A percentile compares a stretch with the other conserved stretches of the same genome.
phyloP scores from a whole-genome alignment of 2,113 vertebrate species.

The Siphamia tubifer region DNA sequence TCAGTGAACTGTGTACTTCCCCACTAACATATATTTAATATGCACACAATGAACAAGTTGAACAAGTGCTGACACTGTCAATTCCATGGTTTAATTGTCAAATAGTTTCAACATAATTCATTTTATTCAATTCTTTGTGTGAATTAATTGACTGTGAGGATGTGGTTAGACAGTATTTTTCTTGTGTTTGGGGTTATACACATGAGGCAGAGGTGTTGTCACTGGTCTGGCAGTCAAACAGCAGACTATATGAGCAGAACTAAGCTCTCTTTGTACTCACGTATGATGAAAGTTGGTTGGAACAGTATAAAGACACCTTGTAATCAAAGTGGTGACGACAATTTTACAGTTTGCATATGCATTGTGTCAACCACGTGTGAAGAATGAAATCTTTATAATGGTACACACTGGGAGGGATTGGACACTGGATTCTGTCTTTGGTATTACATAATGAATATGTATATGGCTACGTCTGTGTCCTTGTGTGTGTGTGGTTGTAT shows the following conservation, averaged over 20 bases:
- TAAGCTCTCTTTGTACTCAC: slow-evolving; percentile 43
- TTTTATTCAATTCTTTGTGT: background rate
- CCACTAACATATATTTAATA: background rate
- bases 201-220: slow-evolving; percentile 19
- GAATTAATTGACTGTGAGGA: background rate
- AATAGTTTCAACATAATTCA: background rate
- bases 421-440: slow-evolving; percentile 46
- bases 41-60: background rate
- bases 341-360: slow-evolving; percentile 1
- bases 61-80: background rate
- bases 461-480: slow-evolving; percentile 27
- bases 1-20: background rate
- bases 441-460: slow-evolving; percentile 65
- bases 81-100: background rate
- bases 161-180: slow-evolving; percentile 12
- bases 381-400: slow-evolving; percentile 46
- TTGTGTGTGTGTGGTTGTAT: slow-evolving; percentile 59
- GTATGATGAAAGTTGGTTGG: slow-evolving; percentile 33
- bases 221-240: slow-evolving; percentile 23
- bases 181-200: background rate
- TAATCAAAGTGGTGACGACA: slow-evolving; percentile 35
- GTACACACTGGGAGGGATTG: background rate
- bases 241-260: slow-evolving; percentile 7
- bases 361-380: slow-evolving; percentile 15
- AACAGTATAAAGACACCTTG: slow-evolving; percentile 29